Conservation (phyloP, 1,140 invertebrate genomes). For the Aphaenogaster ashmeadi region DNA sequence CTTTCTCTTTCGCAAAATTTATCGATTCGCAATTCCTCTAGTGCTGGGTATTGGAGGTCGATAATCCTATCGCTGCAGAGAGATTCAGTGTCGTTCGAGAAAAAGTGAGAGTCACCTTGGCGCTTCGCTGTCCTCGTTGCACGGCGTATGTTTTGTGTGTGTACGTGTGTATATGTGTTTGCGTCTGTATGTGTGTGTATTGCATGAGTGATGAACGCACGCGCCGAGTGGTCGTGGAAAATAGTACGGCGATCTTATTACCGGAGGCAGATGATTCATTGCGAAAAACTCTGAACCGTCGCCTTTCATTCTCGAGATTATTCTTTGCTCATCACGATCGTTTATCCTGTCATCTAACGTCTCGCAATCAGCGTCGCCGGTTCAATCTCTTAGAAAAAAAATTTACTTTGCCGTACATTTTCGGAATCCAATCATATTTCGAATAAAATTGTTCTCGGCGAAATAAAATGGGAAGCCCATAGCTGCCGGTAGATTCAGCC, state of each 20-base stretch:
- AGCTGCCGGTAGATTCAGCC: neutral
- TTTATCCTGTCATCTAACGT: slow-evolving; percentile 9
- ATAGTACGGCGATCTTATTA: slow-evolving; percentile 70
- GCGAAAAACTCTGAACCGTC: slow-evolving; percentile 67
- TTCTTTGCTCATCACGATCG: slow-evolving; percentile 1
- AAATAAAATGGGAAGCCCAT: neutral
- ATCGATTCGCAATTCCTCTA: slow-evolving; percentile 26
- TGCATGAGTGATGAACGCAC: slow-evolving; percentile 55
- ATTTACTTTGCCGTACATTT: neutral
- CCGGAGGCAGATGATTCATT: slow-evolving; percentile 67
- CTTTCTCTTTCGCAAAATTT: slow-evolving; percentile 32
- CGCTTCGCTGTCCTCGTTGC: slow-evolving; percentile 51
- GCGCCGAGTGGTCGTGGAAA: slow-evolving; percentile 68
- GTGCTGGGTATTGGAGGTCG: neutral
- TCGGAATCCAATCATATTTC: neutral
- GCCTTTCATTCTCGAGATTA: slow-evolving; percentile 47
- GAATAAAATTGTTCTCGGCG: neutral
- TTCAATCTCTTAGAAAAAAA: slow-evolving; percentile 4
- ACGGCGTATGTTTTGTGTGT: neutral
- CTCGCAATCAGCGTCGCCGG: neutral
- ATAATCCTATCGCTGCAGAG: slow-evolving; percentile 52
- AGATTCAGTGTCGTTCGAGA: slow-evolving; percentile 68
- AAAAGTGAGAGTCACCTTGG: slow-evolving; percentile 78
- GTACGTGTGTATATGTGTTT: neutral
- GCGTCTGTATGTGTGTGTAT: too few relatives aligned